Evolutionary conservation across 2,797 vertebrate genomes (phyloP), one percentile per base, ranked within the genome.

Genomic region (Gymnothorax reevesii): DNA sequence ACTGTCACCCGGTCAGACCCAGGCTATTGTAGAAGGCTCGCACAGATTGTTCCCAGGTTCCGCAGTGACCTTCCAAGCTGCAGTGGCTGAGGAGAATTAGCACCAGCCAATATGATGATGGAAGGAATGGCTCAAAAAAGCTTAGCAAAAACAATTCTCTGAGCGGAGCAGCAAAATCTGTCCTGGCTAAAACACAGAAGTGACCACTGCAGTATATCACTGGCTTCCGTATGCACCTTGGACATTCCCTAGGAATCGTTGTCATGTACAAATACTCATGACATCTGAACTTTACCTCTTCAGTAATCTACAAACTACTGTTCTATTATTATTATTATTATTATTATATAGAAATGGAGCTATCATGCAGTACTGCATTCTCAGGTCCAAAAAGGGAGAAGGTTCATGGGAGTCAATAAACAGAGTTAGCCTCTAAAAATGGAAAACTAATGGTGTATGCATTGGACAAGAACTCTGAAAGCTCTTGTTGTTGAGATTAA

Each of bases 11-110:
- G 59, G 73, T 83, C 54, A 85, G 83, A 71, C 49, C 82, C 54
- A 17, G 33, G 59, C 79, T n/a, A 75, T 57, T 80, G 57, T 57
- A 80, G 77, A 82, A 69, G 82, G 54, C 59, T 49, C 25, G 57
- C 86, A 85, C 87, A 86, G 86, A 89, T 89, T 90, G 84, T 84
- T 85, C 75, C 87, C 75, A 57, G 33, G 73, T 54, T 89, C 79
- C 80, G 86, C 84, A 62, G 86, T 83, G 73, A 84, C 83, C 87
- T 84, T 82, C 49, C 27, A 13, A 52, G 66, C 57, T 80, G 54
- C 73, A 86, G 25, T 84, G 89, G 88, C 89, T 85, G 87, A 88
- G 85, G 83, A 73, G 84, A 84, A 82, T 66, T 82, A 75, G 77
- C 60, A 57, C 55, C 83, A 87, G 88, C 84, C 87, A 84, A 88